Conservation (phyloP, 2,113 vertebrate species). For the Irena cyanogastra region DNA sequence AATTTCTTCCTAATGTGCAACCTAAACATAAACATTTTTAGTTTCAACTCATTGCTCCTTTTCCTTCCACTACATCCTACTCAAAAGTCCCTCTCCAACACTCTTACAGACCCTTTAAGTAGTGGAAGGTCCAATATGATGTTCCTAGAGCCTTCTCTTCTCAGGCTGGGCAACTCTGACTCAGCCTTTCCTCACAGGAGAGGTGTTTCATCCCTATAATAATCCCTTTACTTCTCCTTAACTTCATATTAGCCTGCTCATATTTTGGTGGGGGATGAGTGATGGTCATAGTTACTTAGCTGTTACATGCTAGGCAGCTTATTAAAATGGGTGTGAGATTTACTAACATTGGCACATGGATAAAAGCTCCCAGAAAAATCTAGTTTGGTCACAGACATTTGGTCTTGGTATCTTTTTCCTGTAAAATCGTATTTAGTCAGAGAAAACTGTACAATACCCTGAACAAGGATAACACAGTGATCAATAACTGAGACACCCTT, state of each 20-base stretch:
- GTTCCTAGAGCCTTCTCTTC: neutral
- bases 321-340: neutral
- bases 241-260: neutral
- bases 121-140: neutral
- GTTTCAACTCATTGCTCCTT: neutral
- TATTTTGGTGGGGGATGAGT: neutral
- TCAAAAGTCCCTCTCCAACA: neutral
- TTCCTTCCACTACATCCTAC: neutral
- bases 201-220: neutral
- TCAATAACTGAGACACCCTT: neutral
- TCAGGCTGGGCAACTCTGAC: neutral
- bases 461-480: neutral
- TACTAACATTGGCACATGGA: neutral
- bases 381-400: neutral
- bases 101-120: neutral
- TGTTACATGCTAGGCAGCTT: neutral
- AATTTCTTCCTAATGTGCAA: neutral
- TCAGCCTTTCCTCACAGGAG: neutral
- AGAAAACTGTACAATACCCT: neutral
- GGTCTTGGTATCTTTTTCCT: neutral
- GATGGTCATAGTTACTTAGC: neutral
- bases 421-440: neutral
- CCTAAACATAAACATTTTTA: neutral
- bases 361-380: neutral
- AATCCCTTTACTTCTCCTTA: neutral